A percentile compares a stretch with the other conserved stretches of the same genome.
phyloP scores from a whole-genome alignment of 2,113 vertebrate genomes.

The Sceloporus tristichus region DNA sequence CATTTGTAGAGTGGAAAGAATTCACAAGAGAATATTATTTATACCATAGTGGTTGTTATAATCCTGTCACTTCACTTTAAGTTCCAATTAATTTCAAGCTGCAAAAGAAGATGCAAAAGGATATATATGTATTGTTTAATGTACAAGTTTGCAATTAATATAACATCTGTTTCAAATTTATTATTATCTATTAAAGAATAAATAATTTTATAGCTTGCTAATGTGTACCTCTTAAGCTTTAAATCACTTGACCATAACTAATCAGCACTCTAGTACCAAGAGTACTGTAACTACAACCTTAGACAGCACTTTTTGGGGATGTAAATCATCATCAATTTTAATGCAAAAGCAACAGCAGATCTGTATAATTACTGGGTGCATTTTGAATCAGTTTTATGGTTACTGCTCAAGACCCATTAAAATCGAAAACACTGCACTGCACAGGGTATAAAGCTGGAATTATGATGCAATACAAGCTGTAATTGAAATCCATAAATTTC shows the following conservation, averaged over 20 bases:
- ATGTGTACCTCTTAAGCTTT: constrained; percentile 71
- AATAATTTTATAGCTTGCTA: constrained; percentile 80
- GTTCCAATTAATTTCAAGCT: constrained; percentile 65
- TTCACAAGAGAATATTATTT: not conserved
- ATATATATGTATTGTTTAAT: constrained; percentile 66
- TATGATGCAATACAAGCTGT: constrained; percentile 77
- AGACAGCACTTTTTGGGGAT: constrained; percentile 72
- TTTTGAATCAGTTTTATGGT: constrained; percentile 85
- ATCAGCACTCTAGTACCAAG: constrained; percentile 74
- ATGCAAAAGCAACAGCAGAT: constrained; percentile 81
- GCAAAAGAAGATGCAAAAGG: constrained; percentile 66
- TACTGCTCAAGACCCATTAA: constrained; percentile 80
- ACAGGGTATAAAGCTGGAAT: constrained; percentile 80
- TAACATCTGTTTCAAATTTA: constrained; percentile 74
- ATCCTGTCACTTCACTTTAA: constrained; percentile 46
- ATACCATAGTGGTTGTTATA: not conserved
- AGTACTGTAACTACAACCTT: constrained; percentile 73
- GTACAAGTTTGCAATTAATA: constrained; percentile 76
- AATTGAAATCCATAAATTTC: constrained; percentile 84
- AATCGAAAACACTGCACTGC: constrained; percentile 80
- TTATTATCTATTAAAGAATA: constrained; percentile 79
- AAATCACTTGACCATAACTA: constrained; percentile 83
- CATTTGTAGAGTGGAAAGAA: not conserved
- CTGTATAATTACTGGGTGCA: constrained; percentile 83
- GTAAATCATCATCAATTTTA: constrained; percentile 83